Conservation (phyloP, 1,140 invertebrate species). For the Vollenhovia emeryi region DNA sequence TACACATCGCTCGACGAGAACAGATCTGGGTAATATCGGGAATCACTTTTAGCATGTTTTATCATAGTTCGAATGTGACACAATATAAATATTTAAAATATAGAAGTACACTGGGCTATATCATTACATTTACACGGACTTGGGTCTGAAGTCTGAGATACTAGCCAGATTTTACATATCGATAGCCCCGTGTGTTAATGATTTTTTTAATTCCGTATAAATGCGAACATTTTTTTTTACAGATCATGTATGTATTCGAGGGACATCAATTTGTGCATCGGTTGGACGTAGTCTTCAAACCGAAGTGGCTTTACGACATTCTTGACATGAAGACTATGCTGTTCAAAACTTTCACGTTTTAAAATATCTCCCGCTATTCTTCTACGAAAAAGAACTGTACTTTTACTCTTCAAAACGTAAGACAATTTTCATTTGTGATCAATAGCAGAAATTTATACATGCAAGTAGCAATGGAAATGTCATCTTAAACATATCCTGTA, state of each 20-base stretch:
- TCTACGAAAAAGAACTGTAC: not conserved
- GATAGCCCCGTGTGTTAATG: not conserved
- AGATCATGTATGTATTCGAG: conserved; percentile 75
- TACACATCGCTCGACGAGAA: not conserved
- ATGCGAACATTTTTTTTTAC: not conserved
- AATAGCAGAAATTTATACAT: not conserved
- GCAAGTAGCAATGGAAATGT: not conserved
- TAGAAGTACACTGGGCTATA: not conserved
- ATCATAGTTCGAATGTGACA: not conserved
- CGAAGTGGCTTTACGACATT: conserved; percentile 75
- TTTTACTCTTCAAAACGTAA: not conserved
- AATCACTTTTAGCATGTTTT: conserved; percentile 15
- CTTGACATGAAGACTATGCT: conserved; percentile 73
- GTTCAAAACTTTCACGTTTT: conserved; percentile 67
- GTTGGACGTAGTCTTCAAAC: conserved; percentile 65
- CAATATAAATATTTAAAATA: conserved; percentile 41
- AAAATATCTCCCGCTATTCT: not conserved
- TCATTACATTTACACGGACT: not conserved
- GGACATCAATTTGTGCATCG: conserved; percentile 70
- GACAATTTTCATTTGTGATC: not conserved
- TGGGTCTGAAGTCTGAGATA: not conserved
- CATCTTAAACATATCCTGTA: not conserved
- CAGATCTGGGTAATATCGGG: not conserved
- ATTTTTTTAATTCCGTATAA: not conserved
- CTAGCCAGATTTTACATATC: not conserved